These are phyloP conservation scores for Sylvicola cinctus DNA, from an alignment of 2,888 invertebrate species.

Conservation along the genomic window DNA sequence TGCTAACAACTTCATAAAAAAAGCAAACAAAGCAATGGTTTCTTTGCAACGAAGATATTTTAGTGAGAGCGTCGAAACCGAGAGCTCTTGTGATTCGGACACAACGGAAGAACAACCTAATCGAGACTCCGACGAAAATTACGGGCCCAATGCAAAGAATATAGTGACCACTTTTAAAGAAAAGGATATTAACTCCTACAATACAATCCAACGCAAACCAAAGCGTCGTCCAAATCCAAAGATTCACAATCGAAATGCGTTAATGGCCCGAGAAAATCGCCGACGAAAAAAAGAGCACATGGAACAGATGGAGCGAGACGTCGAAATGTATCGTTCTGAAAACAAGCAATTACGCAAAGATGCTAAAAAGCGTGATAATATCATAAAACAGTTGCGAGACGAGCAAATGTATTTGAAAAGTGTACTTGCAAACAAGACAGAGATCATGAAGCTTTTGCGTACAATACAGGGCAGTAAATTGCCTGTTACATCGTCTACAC, in stretches of 20 bases:
- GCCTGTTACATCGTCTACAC: constrained; percentile 4
- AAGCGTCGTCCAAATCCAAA: constrained; percentile 21
- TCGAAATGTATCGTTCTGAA: constrained; percentile 23
- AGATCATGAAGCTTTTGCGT: constrained; percentile 28
- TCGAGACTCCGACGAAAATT: no score
- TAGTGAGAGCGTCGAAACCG: no score
- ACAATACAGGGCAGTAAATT: constrained; percentile 17
- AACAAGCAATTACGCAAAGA: constrained; percentile 28
- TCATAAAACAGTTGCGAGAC: constrained; percentile 27
- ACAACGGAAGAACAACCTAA: no score
- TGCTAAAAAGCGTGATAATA: constrained; percentile 26
- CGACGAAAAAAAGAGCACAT: constrained; percentile 37
- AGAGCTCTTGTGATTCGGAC: no score
- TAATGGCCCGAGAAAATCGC: constrained; percentile 39
- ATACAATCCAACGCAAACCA: constrained; percentile 12
- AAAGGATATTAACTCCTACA: no score
- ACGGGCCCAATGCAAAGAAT: no score
- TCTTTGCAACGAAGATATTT: no score
- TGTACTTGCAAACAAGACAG: constrained; percentile 31
- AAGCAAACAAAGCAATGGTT: no score
- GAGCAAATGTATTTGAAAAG: constrained; percentile 33
- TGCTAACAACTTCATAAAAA: no score
- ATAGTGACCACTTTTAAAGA: no score
- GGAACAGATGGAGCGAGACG: constrained; percentile 30
- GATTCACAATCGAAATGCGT: constrained; percentile 30